Base-by-base conservation (phyloP, 1,140 invertebrate species). In the Holotrichia oblita region DNA sequence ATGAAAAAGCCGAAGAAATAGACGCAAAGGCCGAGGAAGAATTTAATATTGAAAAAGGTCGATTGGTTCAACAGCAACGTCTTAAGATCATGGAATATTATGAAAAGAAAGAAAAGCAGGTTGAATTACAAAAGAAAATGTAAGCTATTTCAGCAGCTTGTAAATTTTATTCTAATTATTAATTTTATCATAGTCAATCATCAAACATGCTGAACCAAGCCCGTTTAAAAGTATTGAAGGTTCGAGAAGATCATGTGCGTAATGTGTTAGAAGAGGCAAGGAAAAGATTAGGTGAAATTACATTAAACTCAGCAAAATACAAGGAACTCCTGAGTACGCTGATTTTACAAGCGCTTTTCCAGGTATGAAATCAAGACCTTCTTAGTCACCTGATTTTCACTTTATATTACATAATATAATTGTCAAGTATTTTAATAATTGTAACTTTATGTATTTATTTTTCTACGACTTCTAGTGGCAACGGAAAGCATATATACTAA, bases 1-100 rank as follows among this genome's bases (percentile, higher is more conserved):
- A 99, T 93, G 98, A 99, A 91, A 99, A 99, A 90, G 98, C 97
- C 59, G 98, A 99, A 90, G 98, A 99, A 93, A 99, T 99, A 87
- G 98, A 99, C 93, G 97, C 98, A 17, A 99, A 99, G 91, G 98
- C 98, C 61, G 98, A 99, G 87, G 98, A 99, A 90, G 98, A 99
- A 89, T 99, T 99, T 87, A 99, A 99, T 88, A 99, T 99, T 87
- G 98, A 99, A 89, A 99, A 99, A 86, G 98, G 98, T 80, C 93
- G 98, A 84, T 90, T 99, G 59, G 98, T 99, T 12, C 98, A 99
- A 86, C 97, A 99, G 86, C 98, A 99, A 86, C 92, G 98, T 82
- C 92, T 99, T 72, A 99, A 99, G 89, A 99, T 99, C 83, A 99
- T 99, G 96, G 98, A 99, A 85, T 99, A 96, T 88, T 99, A 97